A percentile compares a stretch with the other conserved stretches of the same genome.
phyloP scores from a whole-genome alignment of 2,888 invertebrate species.

The Eledona agricola region DNA sequence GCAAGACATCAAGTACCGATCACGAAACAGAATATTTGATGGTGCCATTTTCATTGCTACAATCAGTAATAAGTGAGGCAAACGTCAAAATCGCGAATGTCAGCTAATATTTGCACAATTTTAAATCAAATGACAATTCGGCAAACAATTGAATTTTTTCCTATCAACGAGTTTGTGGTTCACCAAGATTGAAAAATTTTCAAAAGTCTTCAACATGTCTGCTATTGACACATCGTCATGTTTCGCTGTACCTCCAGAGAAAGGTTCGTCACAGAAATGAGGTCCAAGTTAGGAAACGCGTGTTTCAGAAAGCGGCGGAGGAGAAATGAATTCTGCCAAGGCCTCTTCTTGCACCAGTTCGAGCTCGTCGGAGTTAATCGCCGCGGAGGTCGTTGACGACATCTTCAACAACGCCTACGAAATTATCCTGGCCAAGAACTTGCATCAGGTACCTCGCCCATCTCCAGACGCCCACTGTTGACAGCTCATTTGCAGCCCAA shows the following conservation, averaged over 20 bases:
- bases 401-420: constrained; percentile 59
- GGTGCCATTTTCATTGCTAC: constrained; percentile 12
- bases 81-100: constrained; percentile 24
- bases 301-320: constrained; percentile 40
- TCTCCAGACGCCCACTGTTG: constrained; percentile 12
- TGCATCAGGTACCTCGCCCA: constrained; percentile 4
- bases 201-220: constrained; percentile 21
- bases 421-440: constrained; percentile 44
- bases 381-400: constrained; percentile 56
- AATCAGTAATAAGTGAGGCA: constrained; percentile 10
- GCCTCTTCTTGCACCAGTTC: constrained; percentile 7
- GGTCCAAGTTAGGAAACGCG: background rate
- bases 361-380: constrained; percentile 43
- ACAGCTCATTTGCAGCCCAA: no score
- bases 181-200: constrained; percentile 10
- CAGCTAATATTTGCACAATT: constrained; percentile 16
- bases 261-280: constrained; percentile 28
- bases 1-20: constrained; percentile 8
- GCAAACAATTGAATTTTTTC: constrained; percentile 19
- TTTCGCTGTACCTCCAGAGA: constrained; percentile 15
- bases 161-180: constrained; percentile 23
- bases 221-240: constrained; percentile 17
- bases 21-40: constrained; percentile 10
- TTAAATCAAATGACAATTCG: constrained; percentile 9
- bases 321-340: constrained; percentile 37